Percentiles rank a stretch among this genome's conserved stretches.
Conservation (phyloP, 2,888 invertebrate species). For the Nebria salina region DNA sequence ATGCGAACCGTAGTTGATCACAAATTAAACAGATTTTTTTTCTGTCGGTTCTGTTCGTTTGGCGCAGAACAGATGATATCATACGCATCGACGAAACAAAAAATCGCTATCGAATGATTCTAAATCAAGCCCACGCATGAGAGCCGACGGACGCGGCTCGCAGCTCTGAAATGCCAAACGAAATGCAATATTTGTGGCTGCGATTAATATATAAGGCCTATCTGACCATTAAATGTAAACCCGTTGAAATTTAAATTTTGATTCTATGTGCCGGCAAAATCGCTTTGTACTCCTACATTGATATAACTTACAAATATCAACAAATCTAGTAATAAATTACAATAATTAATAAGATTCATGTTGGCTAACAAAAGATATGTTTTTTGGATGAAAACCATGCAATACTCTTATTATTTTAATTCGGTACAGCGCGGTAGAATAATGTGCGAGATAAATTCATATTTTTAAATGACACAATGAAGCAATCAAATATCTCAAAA, state of each 20-base stretch:
- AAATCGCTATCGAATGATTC: conserved; percentile 35
- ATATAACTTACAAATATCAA: not conserved
- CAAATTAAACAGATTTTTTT: conserved; percentile 37
- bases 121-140: conserved; percentile 39
- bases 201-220: not conserved
- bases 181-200: conserved; percentile 5
- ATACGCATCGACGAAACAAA: conserved; percentile 37
- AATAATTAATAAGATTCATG: not conserved
- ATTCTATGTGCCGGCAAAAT: not conserved
- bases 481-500: not conserved
- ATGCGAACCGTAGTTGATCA: conserved; percentile 16
- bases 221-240: not conserved
- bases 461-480: not conserved
- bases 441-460: not conserved
- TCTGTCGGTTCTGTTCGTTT: conserved; percentile 13
- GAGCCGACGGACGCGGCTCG: not conserved
- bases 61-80: conserved; percentile 36
- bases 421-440: not conserved
- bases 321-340: not conserved
- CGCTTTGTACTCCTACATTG: not conserved
- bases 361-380: too few relatives aligned
- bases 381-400: too few relatives aligned
- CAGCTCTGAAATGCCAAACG: conserved; percentile 10
- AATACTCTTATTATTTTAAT: too few relatives aligned
- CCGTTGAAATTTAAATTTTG: not conserved